Evolutionary conservation across 2,888 invertebrate species (phyloP), one percentile per base, ranked within the genome.

Genomic region (Troilus luridus): DNA sequence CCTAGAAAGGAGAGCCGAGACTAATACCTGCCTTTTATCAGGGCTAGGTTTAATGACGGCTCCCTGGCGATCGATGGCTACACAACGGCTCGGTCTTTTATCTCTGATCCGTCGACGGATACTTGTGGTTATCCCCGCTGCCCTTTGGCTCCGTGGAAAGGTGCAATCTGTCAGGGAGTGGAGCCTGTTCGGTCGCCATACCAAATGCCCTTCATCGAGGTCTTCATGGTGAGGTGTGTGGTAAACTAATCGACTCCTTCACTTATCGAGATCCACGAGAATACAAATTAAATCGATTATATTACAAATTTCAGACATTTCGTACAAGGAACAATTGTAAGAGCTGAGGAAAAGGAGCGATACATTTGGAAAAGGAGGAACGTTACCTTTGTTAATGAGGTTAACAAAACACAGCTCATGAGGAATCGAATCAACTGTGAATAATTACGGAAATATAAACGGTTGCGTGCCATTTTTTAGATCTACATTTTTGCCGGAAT

Each of bases 41-140:
- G 85, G n/a, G 85, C 85, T n/a, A 85, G 85, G n/a, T 58, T 85
- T 85, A 85, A 85, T 85, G 85, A 85, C 54, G 85, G 85, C 56
- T 56, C 85, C n/a, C 8, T 12, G 5, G n/a, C 56, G 85, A 85
- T 85, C 85, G 85, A 85, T 56, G 56, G 56, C 56, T 56, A 56
- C 56, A 21, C 54, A 81, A 56, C 12, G 81, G 81, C 21, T 14
- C n/a, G 56, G 56, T n/a, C 54, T 85, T 77, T 56, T 58, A 85
- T 85, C 85, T 56, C 85, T 85, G 21, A 21, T 56, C 85, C 56
- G 56, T 41, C 85, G 56, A n/a, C 11, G 21, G 56, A 85, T 85
- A 58, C 85, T 85, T 58, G 85, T 56, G 85, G 85, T 41, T 85
- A 77, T 19, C 72, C 27, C 17, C 41, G 54, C 56, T 85, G n/a